A percentile compares a stretch with the other conserved stretches of the same genome.
These are phyloP conservation scores for Acrobasis repandana DNA, from an alignment of 2,888 invertebrate species.

Conservation along the genomic window DNA sequence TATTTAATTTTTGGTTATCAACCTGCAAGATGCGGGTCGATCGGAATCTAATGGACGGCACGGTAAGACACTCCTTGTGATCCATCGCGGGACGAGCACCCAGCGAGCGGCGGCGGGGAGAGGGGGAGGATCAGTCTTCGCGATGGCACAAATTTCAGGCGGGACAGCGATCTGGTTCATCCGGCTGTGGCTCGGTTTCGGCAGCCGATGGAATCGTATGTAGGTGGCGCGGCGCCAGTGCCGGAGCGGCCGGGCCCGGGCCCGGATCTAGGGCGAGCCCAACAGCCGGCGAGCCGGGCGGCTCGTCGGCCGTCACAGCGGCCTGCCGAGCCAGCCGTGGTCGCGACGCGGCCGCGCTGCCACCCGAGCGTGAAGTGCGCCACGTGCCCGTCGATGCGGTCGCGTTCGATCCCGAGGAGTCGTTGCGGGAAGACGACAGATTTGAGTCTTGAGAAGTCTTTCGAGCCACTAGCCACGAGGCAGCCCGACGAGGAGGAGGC, in stretches of 20 bases:
- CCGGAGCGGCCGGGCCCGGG: slow-evolving; percentile 54
- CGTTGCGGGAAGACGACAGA: slow-evolving; percentile 94
- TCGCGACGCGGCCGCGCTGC: slow-evolving; percentile 84
- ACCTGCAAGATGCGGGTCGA: slow-evolving; percentile 3
- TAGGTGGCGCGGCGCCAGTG: slow-evolving; percentile 56
- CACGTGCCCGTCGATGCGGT: slow-evolving; percentile 96
- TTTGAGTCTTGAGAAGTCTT: slow-evolving; percentile 97
- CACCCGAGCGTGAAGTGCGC: slow-evolving; percentile 93
- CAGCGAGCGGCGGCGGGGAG: slow-evolving; percentile 30
- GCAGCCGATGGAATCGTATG: slow-evolving; percentile 72
- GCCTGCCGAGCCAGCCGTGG: slow-evolving; percentile 91
- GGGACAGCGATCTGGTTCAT: slow-evolving; percentile 53
- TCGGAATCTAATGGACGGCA: slow-evolving; percentile 48
- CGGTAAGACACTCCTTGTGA: slow-evolving; percentile 42
- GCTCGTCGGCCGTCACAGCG: slow-evolving; percentile 90
- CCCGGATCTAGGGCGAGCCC: slow-evolving; percentile 83
- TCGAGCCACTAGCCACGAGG: slow-evolving; percentile 94
- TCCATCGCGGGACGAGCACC: slow-evolving; percentile 24
- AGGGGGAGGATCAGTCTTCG: slow-evolving; percentile 25
- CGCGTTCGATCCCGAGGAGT: slow-evolving; percentile 94
- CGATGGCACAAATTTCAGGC: slow-evolving; percentile 21
- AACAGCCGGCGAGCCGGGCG: slow-evolving; percentile 78
- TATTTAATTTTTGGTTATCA: neutral
- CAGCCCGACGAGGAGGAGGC: slow-evolving; percentile 90
- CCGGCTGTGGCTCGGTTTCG: slow-evolving; percentile 59